Base-by-base conservation (phyloP, 2,888 invertebrate species). In the Heteromurus nitidus region DNA sequence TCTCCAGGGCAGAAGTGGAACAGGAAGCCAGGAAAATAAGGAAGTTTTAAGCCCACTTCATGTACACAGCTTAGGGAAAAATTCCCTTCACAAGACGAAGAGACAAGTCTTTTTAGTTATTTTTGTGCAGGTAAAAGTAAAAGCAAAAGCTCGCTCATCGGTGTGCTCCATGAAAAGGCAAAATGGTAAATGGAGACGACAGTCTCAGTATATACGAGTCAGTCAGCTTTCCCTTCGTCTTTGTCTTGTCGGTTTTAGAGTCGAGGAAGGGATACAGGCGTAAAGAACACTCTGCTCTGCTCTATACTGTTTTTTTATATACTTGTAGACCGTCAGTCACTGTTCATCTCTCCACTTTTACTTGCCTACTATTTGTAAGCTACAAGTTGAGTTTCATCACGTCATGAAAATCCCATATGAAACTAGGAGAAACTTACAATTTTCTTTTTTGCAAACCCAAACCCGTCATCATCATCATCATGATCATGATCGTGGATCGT, bases 11-110 rank as follows among this genome's bases (percentile, higher is more conserved):
- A 55, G 31, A n/a, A n/a, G n/a, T n/a, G n/a, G n/a, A 69, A 69
- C 69, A 69, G 69, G 69, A 69, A 69, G 69, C 69, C 18, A 31
- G 55, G 31, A 22, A 69, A 69, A 69, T 69, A 55, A 69, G 69
- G 53, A 69, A 69, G n/a, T n/a, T n/a, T n/a, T n/a, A n/a, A n/a
- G n/a, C 53, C 31, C 36, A 22, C 16, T 31, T 31, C 28, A 36
- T 18, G 20, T 22, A 28, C 24, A 26, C 31, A 1, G 31, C 1
- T 1, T 3, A 20, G 30, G 3, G 9, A 1, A 26, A 1, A 55
- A 16, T 26, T 26, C 26, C 2, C 47, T 11, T 3, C 2, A 28
- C 67, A 24, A 50, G 18, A 7, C 20, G 7, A 18, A 47, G 18
- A 26, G 47, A 26, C 18, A 36, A 16, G 30, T 31, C 3, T 18